Evolutionary conservation across 2,797 vertebrate species (phyloP), one percentile per base, ranked within the genome.

Genomic region (Clangula hyemalis): DNA sequence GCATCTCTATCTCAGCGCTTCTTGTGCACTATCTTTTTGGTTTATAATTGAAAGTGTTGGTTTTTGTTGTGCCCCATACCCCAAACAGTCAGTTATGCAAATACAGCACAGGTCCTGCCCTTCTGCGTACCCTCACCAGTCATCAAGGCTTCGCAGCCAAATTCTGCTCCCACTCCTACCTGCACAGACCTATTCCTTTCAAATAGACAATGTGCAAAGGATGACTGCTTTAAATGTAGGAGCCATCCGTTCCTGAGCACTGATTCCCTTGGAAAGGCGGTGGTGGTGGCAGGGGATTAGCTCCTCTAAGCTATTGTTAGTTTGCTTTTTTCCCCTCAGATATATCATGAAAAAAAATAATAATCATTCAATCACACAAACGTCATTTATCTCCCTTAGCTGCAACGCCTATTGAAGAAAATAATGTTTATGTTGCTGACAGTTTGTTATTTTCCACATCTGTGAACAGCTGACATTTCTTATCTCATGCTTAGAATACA

Each of bases 181-280:
- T 96, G 91, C 79, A 93, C 76, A 92, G 82, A 85, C 94, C 38
- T 53, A 96, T 95, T 94, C 91, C 92, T 89, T 84, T 47, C 79
- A 80, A 28, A 76, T 18, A 77, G 92, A 70, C 66, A 81, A 60
- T 0, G 53, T 41, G 16, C 68, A 76, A 92, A 93, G 71, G 85
- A 79, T 11, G 77, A 51, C 69, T 87, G 76, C 34, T n/a, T 92
- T 58, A 57, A 32, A 25, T 27, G 20, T 11, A 70, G 79, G 30
- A 84, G 45, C 38, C 24, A 4, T 64, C 56, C 17, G 6, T 74
- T 78, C 19, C 28, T 1, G 4, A 57, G n/a, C 8, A 30, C 7
- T 68, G 21, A 45, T n/a, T 72, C 14, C 28, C 62, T 78, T 70
- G 51, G 28, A 79, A 89, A 84, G 7, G 49, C 12, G 9, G 28